Conservation (phyloP, 1,140 invertebrate genomes). For the Chlorops oryzae region DNA sequence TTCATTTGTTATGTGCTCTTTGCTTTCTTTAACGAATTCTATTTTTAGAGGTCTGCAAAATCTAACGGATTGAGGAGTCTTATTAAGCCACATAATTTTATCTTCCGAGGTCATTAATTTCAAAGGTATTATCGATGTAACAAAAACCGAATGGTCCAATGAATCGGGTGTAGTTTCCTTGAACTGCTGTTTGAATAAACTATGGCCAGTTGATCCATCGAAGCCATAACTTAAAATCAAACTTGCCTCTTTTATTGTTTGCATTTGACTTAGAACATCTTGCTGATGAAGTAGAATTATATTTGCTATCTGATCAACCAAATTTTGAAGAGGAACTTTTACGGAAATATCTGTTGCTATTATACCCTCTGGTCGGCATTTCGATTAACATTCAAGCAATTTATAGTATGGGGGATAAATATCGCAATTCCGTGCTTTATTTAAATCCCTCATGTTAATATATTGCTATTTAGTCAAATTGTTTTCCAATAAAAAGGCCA, state of each 20-base stretch:
- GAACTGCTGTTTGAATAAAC: slow-evolving; percentile 12
- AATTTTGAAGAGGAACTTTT: slow-evolving; percentile 9
- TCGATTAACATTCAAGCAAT: not conserved
- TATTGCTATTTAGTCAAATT: too few relatives aligned
- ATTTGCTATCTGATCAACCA: slow-evolving; percentile 8
- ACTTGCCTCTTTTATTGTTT: slow-evolving; percentile 5
- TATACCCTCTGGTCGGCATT: slow-evolving; percentile 10
- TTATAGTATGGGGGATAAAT: slow-evolving; percentile 1
- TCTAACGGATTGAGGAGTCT: slow-evolving; percentile 1
- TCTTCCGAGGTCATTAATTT: not conserved
- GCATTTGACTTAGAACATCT: slow-evolving; percentile 1
- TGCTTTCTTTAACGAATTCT: slow-evolving; percentile 12
- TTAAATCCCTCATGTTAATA: too few relatives aligned
- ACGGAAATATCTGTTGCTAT: slow-evolving; percentile 3
- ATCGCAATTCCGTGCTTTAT: too few relatives aligned
- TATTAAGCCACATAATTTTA: slow-evolving; percentile 3
- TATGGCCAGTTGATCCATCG: slow-evolving; percentile 8
- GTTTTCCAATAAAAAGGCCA: too few relatives aligned
- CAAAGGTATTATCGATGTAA: slow-evolving; percentile 9
- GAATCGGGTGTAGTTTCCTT: slow-evolving; percentile 1
- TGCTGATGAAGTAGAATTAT: slow-evolving; percentile 4
- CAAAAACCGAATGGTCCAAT: slow-evolving; percentile 10
- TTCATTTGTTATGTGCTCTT: slow-evolving; percentile 6
- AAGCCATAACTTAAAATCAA: slow-evolving; percentile 12
- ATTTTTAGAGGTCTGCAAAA: slow-evolving; percentile 11